phyloP scores from a whole-genome alignment of 1,140 invertebrate species.

The Pomacea maculata region DNA sequence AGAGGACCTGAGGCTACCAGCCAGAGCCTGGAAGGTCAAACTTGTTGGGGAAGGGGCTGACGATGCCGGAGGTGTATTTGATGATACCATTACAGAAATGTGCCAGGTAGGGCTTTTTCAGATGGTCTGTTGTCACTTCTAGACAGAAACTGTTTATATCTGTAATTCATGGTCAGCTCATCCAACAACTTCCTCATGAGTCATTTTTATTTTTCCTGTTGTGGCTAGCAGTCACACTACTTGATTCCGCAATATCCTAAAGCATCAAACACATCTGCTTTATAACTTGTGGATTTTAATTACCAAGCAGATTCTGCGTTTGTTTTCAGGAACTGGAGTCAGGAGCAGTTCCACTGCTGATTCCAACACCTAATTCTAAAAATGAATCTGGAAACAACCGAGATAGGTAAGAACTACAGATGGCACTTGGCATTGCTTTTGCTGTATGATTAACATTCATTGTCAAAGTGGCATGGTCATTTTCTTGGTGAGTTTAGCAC shows the following conservation, averaged over 20 bases:
- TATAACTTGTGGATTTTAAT: neutral
- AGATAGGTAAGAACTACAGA: slow-evolving; percentile 64
- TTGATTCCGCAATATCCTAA: no score
- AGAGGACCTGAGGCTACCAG: slow-evolving; percentile 72
- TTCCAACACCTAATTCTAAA: slow-evolving; percentile 60
- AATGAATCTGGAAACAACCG: slow-evolving; percentile 71
- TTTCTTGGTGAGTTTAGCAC: no score
- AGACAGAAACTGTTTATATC: no score
- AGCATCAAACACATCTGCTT: no score
- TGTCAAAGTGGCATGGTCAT: no score
- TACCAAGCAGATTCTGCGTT: neutral
- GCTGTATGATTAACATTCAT: no score
- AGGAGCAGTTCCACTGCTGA: slow-evolving; percentile 80
- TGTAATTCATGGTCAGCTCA: no score
- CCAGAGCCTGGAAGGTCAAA: slow-evolving; percentile 75
- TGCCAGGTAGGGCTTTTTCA: slow-evolving; percentile 62
- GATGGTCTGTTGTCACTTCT: no score
- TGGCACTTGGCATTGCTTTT: no score
- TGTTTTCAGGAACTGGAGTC: slow-evolving; percentile 84
- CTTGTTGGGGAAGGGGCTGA: slow-evolving; percentile 74
- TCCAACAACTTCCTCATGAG: no score
- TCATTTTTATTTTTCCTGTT: no score
- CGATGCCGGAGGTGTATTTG: slow-evolving; percentile 77
- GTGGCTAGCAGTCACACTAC: no score
- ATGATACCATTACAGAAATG: slow-evolving; percentile 79